Conservation (phyloP, 2,888 invertebrate species). For the Eristalis pertinax region DNA sequence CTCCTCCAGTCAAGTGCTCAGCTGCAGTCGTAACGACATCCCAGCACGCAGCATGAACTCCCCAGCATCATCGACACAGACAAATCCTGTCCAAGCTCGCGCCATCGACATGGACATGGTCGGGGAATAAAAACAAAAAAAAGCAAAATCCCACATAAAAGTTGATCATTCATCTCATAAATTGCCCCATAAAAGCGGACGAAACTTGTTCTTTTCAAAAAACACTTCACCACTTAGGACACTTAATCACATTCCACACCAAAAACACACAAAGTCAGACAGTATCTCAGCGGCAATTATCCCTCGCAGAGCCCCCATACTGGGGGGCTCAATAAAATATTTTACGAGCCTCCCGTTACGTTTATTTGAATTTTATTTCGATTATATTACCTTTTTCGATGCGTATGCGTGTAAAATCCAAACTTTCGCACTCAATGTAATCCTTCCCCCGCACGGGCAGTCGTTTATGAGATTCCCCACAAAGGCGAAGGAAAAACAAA, state of each 20-base stretch:
- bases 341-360: conserved; percentile 19
- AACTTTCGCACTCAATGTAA: conserved; percentile 61
- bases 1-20: not conserved
- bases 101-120: not conserved
- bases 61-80: not conserved
- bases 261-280: not conserved
- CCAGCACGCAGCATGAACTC: not conserved
- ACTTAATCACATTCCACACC: not conserved
- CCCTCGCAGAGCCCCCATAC: not conserved
- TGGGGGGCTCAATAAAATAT: conserved; percentile 24
- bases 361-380: conserved; percentile 34
- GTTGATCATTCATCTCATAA: not conserved
- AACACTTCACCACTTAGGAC: conserved; percentile 1
- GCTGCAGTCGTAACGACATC: not conserved
- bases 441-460: conserved; percentile 10
- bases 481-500: not conserved
- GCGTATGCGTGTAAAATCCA: conserved; percentile 38
- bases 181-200: not conserved
- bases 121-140: not conserved
- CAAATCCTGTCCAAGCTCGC: not conserved
- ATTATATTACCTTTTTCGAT: conserved; percentile 42
- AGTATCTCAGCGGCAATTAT: not conserved
- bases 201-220: not conserved
- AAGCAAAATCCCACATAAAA: not conserved
- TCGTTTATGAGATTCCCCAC: not conserved